phyloP scores from a whole-genome alignment of 2,797 vertebrate species.

The Manis javanica region DNA sequence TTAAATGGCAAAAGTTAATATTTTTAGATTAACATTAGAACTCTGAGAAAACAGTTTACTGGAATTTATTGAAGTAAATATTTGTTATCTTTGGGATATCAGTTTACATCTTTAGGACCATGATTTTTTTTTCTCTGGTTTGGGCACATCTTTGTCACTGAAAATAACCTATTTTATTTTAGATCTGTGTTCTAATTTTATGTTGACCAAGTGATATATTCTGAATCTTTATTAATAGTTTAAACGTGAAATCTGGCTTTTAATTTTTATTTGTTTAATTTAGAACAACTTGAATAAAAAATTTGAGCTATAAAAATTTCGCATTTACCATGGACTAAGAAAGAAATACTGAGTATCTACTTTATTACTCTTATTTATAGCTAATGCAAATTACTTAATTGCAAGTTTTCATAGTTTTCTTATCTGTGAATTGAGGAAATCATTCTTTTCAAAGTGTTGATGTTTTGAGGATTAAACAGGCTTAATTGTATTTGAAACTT shows the following conservation, averaged over 20 bases:
- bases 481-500: constrained; percentile 9
- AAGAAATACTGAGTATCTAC: neutral
- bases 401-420: neutral
- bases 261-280: constrained; percentile 42
- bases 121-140: constrained; percentile 36
- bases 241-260: constrained; percentile 35
- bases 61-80: constrained; percentile 18
- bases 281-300: constrained; percentile 6
- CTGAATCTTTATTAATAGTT: constrained; percentile 39
- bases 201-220: neutral
- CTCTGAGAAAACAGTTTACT: neutral
- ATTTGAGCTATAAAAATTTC: constrained; percentile 26
- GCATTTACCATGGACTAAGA: neutral
- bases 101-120: neutral
- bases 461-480: constrained; percentile 40
- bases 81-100: neutral
- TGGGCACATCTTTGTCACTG: neutral
- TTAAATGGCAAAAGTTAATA: constrained; percentile 12
- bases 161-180: constrained; percentile 33
- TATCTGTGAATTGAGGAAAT: constrained; percentile 6
- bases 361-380: constrained; percentile 12
- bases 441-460: constrained; percentile 4
- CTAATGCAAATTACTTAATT: neutral
- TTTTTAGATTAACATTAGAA: constrained; percentile 34
- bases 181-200: neutral